These are phyloP conservation scores for Hipposideros armiger DNA, from an alignment of 2,113 vertebrate species.

Conservation along the genomic window DNA sequence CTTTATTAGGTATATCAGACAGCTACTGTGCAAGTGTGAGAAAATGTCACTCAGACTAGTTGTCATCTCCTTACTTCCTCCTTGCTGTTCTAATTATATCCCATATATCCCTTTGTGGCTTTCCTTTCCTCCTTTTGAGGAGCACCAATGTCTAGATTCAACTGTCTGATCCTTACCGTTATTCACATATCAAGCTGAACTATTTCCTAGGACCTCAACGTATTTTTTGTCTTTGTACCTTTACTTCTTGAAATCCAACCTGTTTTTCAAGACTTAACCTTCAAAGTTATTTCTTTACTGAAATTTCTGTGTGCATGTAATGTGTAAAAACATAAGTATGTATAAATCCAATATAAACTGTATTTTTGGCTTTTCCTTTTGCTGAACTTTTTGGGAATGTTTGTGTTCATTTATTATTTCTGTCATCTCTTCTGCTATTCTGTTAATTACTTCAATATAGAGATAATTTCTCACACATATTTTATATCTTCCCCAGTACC, in stretches of 20 bases:
- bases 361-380: not conserved
- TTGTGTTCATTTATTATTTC: not conserved
- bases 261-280: not conserved
- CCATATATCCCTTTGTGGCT: not conserved
- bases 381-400: constrained; percentile 24
- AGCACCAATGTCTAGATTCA: not conserved
- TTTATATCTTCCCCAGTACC: not conserved
- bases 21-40: not conserved
- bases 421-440: not conserved
- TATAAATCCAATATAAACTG: not conserved
- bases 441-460: constrained; percentile 39
- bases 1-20: not conserved
- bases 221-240: constrained; percentile 1
- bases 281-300: not conserved
- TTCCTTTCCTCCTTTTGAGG: not conserved
- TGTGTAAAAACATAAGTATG: not conserved
- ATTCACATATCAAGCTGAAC: not conserved
- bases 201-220: not conserved
- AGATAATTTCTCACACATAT: not conserved
- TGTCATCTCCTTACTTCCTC: not conserved
- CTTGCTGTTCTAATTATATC: not conserved
- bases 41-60: not conserved
- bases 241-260: constrained; percentile 31
- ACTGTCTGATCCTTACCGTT: not conserved
- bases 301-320: not conserved